phyloP scores from a whole-genome alignment of 92 coral and sea anemone genomes.

The Porites lobata region DNA sequence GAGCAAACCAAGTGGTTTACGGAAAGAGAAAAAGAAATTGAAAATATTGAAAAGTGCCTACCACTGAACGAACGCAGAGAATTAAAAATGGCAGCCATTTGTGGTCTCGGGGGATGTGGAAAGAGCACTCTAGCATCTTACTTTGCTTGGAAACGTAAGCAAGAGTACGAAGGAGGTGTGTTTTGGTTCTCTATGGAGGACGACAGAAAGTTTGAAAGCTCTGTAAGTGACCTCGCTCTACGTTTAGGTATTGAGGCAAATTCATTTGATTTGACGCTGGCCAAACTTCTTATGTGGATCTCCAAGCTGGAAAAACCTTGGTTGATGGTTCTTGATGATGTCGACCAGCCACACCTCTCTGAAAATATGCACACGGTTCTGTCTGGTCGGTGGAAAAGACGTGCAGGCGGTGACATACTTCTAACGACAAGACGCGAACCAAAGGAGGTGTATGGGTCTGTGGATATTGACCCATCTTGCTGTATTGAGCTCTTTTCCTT shows the following conservation, averaged over 20 bases:
- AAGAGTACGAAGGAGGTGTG: constrained; percentile 76
- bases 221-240: constrained; percentile 67
- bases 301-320: constrained; percentile 39
- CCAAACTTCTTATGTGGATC: constrained; percentile 55
- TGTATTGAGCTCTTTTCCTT: constrained; percentile 56
- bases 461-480: constrained; percentile 40
- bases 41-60: not conserved
- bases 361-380: constrained; percentile 8
- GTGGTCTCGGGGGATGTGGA: constrained; percentile 60
- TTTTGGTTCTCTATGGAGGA: constrained; percentile 86
- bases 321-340: constrained; percentile 75
- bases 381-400: constrained; percentile 32
- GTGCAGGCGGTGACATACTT: constrained; percentile 63
- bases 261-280: constrained; percentile 57
- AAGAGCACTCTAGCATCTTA: constrained; percentile 51
- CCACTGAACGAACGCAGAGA: not conserved
- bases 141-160: constrained; percentile 34
- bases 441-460: constrained; percentile 46
- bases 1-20: constrained; percentile 45
- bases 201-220: constrained; percentile 28
- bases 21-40: constrained; percentile 30
- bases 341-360: constrained; percentile 68
- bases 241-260: constrained; percentile 58
- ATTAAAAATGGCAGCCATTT: constrained; percentile 27
- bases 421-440: constrained; percentile 81